Base-by-base conservation (phyloP, 2,888 invertebrate genomes). In the Mactromeris polynyma region DNA sequence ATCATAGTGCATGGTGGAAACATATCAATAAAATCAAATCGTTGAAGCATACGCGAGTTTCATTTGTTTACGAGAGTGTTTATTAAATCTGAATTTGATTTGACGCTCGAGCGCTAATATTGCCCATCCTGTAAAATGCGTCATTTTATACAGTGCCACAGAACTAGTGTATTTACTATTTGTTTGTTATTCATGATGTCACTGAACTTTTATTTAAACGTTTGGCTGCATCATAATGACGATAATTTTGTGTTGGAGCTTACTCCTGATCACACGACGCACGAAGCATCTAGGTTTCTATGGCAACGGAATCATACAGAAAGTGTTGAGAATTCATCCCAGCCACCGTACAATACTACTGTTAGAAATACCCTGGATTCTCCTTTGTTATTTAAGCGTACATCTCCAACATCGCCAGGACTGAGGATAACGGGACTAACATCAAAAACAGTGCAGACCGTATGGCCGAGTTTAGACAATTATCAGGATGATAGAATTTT, bases 121-220 rank as follows among this genome's bases (percentile, higher is more conserved):
- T n/a, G n/a, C n/a, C n/a, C n/a, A n/a, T n/a, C n/a, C n/a, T n/a
- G n/a, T n/a, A n/a, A n/a, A 26, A 83, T 83, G 73, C 69, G 73
- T 4, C 21, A 73, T 69, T 31, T 42, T 2, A 3, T 73, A 11
- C 83, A n/a, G 31, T 2, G 19, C n/a, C 1, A 26, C 31, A 21
- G 33, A 31, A 46, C 73, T 21, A 69, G 46, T 38, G 33, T 81
- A 1, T 17, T 81, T 21, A n/a, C 81, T 11, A 51, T 38, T 21
- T 14, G 40, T 73, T 89, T 91, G 38, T 26, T 87, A 9, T 87
- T 78, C 9, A 38, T 84, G n/a, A 89, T 91, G 31, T 79, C 54
- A 11, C 40, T 89, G 11, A 91, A 91, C 42, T 91, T 91, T 58
- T 91, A 91, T 79, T 69, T 91, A 19, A 91, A 91, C 64, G 90